These are phyloP conservation scores for Mesocricetus auratus DNA, from an alignment of 2,113 vertebrate genomes.

Conservation along the genomic window DNA sequence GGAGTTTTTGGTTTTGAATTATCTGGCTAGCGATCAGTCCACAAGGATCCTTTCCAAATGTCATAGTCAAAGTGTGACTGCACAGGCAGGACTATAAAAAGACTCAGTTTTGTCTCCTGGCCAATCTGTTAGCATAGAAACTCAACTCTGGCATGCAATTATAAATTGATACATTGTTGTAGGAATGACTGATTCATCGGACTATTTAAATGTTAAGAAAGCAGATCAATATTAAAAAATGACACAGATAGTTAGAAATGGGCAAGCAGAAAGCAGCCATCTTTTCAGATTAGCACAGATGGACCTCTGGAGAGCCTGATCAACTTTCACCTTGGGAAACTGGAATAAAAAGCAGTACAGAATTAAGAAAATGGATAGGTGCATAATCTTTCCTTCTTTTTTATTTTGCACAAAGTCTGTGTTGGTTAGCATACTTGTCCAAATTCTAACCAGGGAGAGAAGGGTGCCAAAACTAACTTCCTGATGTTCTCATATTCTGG, in stretches of 20 bases:
- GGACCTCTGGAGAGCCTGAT: background rate
- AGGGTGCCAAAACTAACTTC: background rate
- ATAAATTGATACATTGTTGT: background rate
- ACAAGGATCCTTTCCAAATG: constrained; percentile 36
- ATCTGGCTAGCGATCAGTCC: background rate
- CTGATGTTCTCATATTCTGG: background rate
- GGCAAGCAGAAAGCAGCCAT: background rate
- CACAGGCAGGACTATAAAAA: constrained; percentile 10
- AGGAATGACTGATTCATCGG: background rate
- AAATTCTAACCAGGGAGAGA: background rate
- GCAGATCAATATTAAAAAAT: constrained; percentile 30
- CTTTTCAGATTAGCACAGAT: background rate
- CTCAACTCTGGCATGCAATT: constrained; percentile 14
- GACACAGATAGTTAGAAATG: background rate
- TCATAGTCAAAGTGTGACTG: constrained; percentile 21
- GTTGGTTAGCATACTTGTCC: background rate
- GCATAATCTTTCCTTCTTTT: background rate
- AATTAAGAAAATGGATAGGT: constrained; percentile 49
- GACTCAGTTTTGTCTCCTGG: constrained; percentile 33
- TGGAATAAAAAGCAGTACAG: background rate
- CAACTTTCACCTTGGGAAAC: background rate
- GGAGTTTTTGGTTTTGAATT: constrained; percentile 25
- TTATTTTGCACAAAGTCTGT: background rate
- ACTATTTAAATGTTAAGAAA: constrained; percentile 18
- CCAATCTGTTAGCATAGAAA: constrained; percentile 41